Evolutionary conservation across 1,140 invertebrate genomes (phyloP).

Genomic region (Drosophila gunungcola): DNA sequence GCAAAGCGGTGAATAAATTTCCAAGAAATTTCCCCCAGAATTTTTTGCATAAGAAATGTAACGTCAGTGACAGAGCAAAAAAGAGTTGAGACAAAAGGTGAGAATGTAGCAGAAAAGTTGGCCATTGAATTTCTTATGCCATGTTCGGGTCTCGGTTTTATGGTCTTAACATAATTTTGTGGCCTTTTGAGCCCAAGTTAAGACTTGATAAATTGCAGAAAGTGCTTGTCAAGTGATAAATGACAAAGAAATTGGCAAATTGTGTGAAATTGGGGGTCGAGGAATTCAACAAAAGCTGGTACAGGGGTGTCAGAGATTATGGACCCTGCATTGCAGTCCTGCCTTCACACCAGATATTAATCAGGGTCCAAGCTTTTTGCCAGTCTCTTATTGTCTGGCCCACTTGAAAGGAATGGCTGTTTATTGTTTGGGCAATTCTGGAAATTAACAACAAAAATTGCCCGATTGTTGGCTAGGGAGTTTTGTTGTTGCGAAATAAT

Average conservation of each 20-base stretch:
- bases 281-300: conserved; percentile 25
- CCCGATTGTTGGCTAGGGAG: conserved; percentile 41
- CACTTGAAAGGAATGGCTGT: conserved; percentile 8
- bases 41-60: conserved; percentile 42
- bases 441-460: conserved; percentile 56
- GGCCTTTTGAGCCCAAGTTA: conserved; percentile 68
- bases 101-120: conserved; percentile 15
- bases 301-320: neutral
- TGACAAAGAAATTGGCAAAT: conserved; percentile 77
- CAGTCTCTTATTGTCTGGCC: conserved; percentile 7
- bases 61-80: conserved; percentile 8
- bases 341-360: conserved; percentile 41
- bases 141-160: conserved; percentile 12
- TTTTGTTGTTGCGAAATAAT: conserved; percentile 46
- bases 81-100: conserved; percentile 22
- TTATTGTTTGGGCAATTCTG: conserved; percentile 45
- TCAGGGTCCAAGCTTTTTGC: conserved; percentile 23
- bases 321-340: conserved; percentile 30
- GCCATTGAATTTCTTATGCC: conserved; percentile 31
- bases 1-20: conserved; percentile 40
- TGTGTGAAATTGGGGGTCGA: conserved; percentile 31
- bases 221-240: conserved; percentile 69
- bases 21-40: conserved; percentile 21
- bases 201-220: conserved; percentile 75
- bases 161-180: conserved; percentile 51